A percentile compares a stretch with the other conserved stretches of the same genome.
Conservation (phyloP, 2,113 vertebrate genomes). For the Indicator maculatus region DNA sequence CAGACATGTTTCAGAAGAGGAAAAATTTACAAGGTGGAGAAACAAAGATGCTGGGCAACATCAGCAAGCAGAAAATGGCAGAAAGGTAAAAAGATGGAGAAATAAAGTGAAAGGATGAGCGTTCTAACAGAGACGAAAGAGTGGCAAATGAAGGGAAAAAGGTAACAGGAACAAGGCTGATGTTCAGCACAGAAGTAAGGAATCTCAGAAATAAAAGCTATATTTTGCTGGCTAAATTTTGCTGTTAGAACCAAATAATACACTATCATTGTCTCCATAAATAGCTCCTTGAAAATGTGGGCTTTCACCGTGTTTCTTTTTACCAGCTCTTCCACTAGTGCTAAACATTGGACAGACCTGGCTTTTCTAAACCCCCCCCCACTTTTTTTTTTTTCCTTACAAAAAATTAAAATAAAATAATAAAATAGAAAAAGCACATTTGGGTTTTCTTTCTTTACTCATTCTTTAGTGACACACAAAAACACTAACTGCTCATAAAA, state of each 20-base stretch:
- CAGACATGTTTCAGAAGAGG: not conserved
- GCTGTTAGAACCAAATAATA: not conserved
- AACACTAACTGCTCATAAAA: constrained; percentile 52
- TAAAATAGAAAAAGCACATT: not conserved
- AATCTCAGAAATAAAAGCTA: not conserved
- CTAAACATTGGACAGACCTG: not conserved
- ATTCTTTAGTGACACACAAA: constrained; percentile 29
- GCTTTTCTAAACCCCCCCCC: not conserved
- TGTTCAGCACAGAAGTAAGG: not conserved
- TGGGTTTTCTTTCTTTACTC: not conserved
- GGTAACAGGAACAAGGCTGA: not conserved
- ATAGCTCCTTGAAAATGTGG: not conserved
- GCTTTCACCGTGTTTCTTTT: not conserved
- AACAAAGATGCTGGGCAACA: not conserved
- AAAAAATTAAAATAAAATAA: not conserved
- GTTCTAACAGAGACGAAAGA: not conserved
- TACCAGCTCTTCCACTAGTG: not conserved
- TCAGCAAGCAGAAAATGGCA: not conserved
- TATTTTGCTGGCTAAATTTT: not conserved
- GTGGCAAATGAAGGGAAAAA: not conserved
- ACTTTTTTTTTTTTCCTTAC: not conserved
- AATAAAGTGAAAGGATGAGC: not conserved
- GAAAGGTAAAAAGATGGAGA: not conserved
- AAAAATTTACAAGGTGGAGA: not conserved
- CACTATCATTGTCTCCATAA: not conserved